Conservation (phyloP, 1,140 invertebrate species). For the Caligus rogercresseyi region DNA sequence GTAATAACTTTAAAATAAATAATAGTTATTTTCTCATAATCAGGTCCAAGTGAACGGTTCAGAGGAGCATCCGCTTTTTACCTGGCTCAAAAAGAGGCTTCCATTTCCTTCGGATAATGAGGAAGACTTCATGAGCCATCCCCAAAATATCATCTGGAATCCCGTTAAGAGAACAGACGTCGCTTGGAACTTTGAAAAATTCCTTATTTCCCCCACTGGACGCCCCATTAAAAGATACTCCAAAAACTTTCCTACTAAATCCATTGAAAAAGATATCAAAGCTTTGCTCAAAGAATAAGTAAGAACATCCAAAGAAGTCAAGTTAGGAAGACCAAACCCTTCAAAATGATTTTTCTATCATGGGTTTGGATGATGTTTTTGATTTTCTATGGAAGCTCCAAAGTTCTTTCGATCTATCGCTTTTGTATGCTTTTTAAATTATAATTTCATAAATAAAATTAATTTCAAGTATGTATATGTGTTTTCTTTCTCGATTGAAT, state of each 20-base stretch:
- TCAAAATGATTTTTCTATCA: too few relatives aligned
- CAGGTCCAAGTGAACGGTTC: constrained; percentile 28
- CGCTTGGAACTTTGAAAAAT: constrained; percentile 39
- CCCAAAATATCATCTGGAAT: constrained; percentile 26
- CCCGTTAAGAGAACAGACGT: constrained; percentile 30
- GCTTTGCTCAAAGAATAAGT: constrained; percentile 22
- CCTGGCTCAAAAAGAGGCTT: constrained; percentile 26
- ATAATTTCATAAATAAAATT: too few relatives aligned
- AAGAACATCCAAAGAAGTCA: too few relatives aligned
- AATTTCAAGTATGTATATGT: too few relatives aligned
- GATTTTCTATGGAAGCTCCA: too few relatives aligned
- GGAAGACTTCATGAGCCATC: constrained; percentile 26
- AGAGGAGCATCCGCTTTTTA: constrained; percentile 26
- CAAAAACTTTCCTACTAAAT: constrained; percentile 25
- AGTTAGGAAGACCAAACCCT: too few relatives aligned
- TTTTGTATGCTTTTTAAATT: too few relatives aligned
- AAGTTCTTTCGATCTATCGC: too few relatives aligned
- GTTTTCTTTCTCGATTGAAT: too few relatives aligned
- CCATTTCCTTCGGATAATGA: constrained; percentile 25
- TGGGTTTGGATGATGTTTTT: too few relatives aligned
- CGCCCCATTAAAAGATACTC: constrained; percentile 29
- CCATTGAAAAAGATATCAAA: constrained; percentile 28
- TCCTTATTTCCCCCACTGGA: constrained; percentile 32
- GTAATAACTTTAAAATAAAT: too few relatives aligned
- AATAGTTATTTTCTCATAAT: not conserved